Conservation (phyloP, 1,140 invertebrate species). For the Cyphomyrmex costatus region DNA sequence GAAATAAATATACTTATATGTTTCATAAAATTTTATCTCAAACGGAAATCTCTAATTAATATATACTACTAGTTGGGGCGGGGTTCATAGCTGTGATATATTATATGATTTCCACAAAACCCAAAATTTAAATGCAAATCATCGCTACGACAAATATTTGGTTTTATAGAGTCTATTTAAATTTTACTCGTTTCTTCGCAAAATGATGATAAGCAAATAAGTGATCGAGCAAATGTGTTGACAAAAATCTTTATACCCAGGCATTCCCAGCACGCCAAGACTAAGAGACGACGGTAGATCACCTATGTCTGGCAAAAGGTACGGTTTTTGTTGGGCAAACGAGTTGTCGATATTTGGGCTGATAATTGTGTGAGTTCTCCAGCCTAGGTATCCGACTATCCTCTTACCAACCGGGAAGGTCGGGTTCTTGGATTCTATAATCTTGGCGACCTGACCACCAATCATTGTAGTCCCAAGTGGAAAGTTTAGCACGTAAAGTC, state of each 20-base stretch:
- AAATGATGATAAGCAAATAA: neutral
- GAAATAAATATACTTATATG: neutral
- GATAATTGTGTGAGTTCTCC: slow-evolving; percentile 87
- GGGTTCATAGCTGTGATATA: neutral
- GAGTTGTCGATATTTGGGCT: slow-evolving; percentile 56
- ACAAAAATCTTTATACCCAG: slow-evolving; percentile 86
- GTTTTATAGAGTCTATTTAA: neutral
- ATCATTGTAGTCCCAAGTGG: slow-evolving; percentile 88
- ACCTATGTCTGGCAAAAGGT: slow-evolving; percentile 87
- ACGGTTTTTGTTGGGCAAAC: slow-evolving; percentile 61
- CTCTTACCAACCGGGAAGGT: slow-evolving; percentile 88
- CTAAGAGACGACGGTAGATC: slow-evolving; percentile 88
- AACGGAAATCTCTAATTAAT: too few relatives aligned
- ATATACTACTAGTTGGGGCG: too few relatives aligned
- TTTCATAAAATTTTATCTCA: too few relatives aligned
- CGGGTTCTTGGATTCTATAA: slow-evolving; percentile 89
- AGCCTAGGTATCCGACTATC: slow-evolving; percentile 88
- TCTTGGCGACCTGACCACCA: slow-evolving; percentile 89
- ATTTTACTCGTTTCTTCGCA: neutral
- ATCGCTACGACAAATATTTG: too few relatives aligned
- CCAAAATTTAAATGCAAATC: neutral
- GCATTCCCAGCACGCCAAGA: slow-evolving; percentile 89
- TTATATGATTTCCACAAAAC: neutral
- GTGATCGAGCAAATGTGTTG: neutral
- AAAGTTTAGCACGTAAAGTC: slow-evolving; percentile 86